Evolutionary conservation across 2,113 vertebrate species (phyloP).

Genomic region (Hippopotamus amphibius): DNA sequence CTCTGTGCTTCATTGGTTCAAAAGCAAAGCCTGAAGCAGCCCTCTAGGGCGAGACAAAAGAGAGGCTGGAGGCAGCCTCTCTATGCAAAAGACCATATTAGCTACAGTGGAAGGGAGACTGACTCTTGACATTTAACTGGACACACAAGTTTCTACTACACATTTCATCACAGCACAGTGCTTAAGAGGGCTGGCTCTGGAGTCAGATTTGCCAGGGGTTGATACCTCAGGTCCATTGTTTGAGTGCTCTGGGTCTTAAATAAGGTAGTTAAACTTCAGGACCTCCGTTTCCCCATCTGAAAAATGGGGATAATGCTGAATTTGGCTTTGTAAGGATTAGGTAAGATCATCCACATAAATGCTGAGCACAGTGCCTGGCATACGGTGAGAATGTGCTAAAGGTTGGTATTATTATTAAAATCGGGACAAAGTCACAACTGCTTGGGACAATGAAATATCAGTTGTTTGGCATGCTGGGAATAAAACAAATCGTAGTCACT

Average conservation of each 20-base stretch:
- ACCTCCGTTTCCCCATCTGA: not conserved
- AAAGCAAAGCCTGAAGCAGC: slow-evolving; percentile 10
- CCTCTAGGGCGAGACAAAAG: not conserved
- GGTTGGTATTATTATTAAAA: not conserved
- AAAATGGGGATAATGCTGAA: not conserved
- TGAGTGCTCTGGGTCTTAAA: not conserved
- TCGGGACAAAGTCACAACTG: not conserved
- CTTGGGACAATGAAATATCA: not conserved
- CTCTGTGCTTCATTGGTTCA: slow-evolving; percentile 57
- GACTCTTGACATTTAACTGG: no score
- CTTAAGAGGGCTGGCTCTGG: not conserved
- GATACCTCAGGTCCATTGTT: not conserved
- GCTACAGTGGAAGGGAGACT: not conserved
- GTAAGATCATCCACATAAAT: not conserved
- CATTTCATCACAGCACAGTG: not conserved
- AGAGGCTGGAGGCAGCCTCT: not conserved
- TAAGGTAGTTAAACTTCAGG: not conserved
- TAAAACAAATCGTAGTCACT: not conserved
- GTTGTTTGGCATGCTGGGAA: not conserved
- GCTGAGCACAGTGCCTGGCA: no score
- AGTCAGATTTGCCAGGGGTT: not conserved
- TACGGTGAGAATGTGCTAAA: not conserved
- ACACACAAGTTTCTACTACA: not conserved
- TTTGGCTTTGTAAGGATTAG: not conserved
- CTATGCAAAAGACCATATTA: not conserved